phyloP scores from a whole-genome alignment of 2,888 invertebrate species.

The Drosophila quinaria region DNA sequence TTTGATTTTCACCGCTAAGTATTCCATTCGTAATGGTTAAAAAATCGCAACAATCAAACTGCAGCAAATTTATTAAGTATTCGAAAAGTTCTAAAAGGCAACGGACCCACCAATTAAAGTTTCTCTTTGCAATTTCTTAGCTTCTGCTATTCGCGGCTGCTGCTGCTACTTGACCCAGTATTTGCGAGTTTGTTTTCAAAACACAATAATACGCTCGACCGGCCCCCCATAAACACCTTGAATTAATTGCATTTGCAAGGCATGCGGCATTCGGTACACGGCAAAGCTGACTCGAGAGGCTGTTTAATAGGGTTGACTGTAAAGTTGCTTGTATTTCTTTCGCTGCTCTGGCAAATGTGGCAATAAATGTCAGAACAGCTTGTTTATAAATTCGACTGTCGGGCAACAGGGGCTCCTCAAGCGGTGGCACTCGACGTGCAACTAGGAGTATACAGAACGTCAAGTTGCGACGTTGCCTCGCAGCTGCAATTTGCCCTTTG shows the following conservation, averaged over 20 bases:
- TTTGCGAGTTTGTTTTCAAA: slow-evolving; percentile 42
- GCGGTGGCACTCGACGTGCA: slow-evolving; percentile 39
- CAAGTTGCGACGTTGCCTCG: slow-evolving; percentile 9
- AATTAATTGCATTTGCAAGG: slow-evolving; percentile 49
- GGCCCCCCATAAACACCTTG: slow-evolving; percentile 57
- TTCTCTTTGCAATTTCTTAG: slow-evolving; percentile 25
- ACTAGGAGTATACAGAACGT: slow-evolving; percentile 38
- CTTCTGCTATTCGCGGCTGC: neutral
- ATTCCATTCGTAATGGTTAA: slow-evolving; percentile 14
- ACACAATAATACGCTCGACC: slow-evolving; percentile 50
- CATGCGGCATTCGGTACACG: neutral
- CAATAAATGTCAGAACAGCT: slow-evolving; percentile 56
- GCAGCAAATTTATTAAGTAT: neutral
- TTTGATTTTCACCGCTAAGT: slow-evolving; percentile 22
- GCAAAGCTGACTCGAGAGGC: neutral
- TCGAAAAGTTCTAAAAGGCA: slow-evolving; percentile 9
- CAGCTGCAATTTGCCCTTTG: slow-evolving; percentile 34
- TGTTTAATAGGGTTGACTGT: slow-evolving; percentile 17
- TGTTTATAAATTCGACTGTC: slow-evolving; percentile 32
- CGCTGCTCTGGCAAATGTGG: slow-evolving; percentile 41
- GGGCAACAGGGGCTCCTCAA: neutral
- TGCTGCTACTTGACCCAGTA: slow-evolving; percentile 46
- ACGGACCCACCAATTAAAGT: slow-evolving; percentile 48
- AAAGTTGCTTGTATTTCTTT: slow-evolving; percentile 28
- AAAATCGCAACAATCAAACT: slow-evolving; percentile 1